Base-by-base conservation (phyloP, 2,113 vertebrate species). In the Isichthys henryi region DNA sequence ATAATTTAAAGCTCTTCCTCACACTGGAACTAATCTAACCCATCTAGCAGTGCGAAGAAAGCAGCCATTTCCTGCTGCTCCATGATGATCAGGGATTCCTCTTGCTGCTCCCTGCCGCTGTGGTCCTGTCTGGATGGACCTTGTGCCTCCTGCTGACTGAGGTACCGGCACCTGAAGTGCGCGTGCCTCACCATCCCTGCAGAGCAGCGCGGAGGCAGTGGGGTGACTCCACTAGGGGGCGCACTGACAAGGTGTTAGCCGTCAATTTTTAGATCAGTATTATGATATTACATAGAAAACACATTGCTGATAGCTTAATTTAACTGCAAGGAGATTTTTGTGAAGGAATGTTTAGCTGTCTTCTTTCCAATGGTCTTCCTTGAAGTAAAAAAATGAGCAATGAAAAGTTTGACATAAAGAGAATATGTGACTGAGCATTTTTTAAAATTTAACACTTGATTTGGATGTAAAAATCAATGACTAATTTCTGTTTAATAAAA, bases 41-140 rank as follows among this genome's bases (percentile, higher is more conserved):
- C 95, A 99, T 98, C 98, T 92, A 99, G 98, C 91, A 99, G 93
- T 88, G 95, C 96, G 91, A 99, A 98, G 95, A 97, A 99, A 87
- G 97, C 95, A n/a, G 95, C 95, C 97, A 99, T 99, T 94, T 99
- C 98, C 91, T 97, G 96, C 15, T 95, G 95, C 90, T 97, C 95
- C 94, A 99, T 96, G 90, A 97, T 90, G 88, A 97, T 92, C 90
- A 92, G 96, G n/a, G 11, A 27, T 21, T 56, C 49, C 8, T 92
- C 91, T 0, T 83, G 1, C 35, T 66, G 87, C 3, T 23, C 48
- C n/a, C 62, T 88, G 88, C 88, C 92, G 35, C 92, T 88, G 88
- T 89, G 88, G 88, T 91, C 95, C 93, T 95, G 96, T 88, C 93
- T 95, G 45, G 91, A 35, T 0, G 92, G 93, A 88, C 95, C 94